Evolutionary conservation across 2,888 invertebrate species (phyloP), one percentile per base, ranked within the genome.

Genomic region (Suillia variegata): DNA sequence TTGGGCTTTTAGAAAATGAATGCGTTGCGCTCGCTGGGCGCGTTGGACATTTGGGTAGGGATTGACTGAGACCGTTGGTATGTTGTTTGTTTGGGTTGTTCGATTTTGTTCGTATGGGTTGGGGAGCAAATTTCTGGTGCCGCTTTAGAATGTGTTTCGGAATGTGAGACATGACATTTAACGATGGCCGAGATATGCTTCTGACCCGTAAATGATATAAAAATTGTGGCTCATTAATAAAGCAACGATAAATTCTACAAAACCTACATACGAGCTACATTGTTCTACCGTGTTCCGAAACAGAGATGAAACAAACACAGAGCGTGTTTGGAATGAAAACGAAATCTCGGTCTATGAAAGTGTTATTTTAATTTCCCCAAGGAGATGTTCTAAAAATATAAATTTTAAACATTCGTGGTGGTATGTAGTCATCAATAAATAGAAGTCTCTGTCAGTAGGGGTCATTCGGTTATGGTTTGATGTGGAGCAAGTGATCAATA

Each of bases 151-250:
- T n/a, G n/a, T 49, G 24, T 13, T 24, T n/a, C 22, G 31, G 31
- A 51, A 51, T 33, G 33, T 13, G 33, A 17, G 31, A 13, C 18
- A 18, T 13, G 21, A 33, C 51, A 52, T 54, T 17, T 54, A 24
- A 42, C 15, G 42, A n/a, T 33, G 60, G 49, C 60, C 54, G 33
- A 49, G 33, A 54, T 21, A 48, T n/a, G 3, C 47, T 74, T 72
- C 72, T 74, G 77, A 75, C 75, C 76, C 73, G 76, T 71, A 77
- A 76, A 75, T 76, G 77, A 75, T 77, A 74, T 69, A 75, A 75
- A 70, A 76, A 76, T 75, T 76, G 77, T 77, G 71, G 67, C 71
- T 71, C 75, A 75, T 75, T 75, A 75, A 75, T 75, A 73, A 75
- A 58, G 57, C 33, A 38, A 31, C 54, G 50, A 31, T 13, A n/a